Conservation (phyloP, 2,113 vertebrate species). For the Emberiza fucata region DNA sequence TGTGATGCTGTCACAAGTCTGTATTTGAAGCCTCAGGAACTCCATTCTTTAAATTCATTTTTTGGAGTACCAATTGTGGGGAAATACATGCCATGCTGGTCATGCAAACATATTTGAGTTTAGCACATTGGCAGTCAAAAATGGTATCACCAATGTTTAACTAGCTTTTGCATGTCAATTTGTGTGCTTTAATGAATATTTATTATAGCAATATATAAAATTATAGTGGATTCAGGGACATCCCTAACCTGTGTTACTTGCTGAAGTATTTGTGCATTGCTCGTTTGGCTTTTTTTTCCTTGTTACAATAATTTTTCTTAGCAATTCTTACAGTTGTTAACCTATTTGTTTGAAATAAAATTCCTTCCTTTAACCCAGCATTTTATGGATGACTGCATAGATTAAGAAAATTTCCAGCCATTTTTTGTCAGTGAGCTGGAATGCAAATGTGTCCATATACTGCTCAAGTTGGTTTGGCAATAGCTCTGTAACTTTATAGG, state of each 20-base stretch:
- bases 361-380: constrained; percentile 12
- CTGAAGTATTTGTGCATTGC: background rate
- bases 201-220: background rate
- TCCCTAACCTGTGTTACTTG: background rate
- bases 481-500: constrained; percentile 18
- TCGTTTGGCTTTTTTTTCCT: background rate
- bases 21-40: background rate
- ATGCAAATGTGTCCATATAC: background rate
- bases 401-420: background rate
- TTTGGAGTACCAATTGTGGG: background rate
- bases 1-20: background rate
- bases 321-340: background rate
- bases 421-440: constrained; percentile 11
- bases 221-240: background rate
- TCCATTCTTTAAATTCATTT: background rate
- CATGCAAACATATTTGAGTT: rapidly evolving
- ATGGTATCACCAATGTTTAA: background rate
- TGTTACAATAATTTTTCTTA: background rate
- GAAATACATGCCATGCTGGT: background rate
- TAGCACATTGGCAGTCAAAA: background rate
- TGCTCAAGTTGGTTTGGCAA: constrained; percentile 35
- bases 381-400: constrained; percentile 17
- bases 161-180: background rate
- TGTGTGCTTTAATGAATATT: background rate
- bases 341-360: constrained; percentile 27